These are phyloP conservation scores for Tubulanus polymorphus DNA, from an alignment of 2,888 invertebrate genomes.

Conservation along the genomic window DNA sequence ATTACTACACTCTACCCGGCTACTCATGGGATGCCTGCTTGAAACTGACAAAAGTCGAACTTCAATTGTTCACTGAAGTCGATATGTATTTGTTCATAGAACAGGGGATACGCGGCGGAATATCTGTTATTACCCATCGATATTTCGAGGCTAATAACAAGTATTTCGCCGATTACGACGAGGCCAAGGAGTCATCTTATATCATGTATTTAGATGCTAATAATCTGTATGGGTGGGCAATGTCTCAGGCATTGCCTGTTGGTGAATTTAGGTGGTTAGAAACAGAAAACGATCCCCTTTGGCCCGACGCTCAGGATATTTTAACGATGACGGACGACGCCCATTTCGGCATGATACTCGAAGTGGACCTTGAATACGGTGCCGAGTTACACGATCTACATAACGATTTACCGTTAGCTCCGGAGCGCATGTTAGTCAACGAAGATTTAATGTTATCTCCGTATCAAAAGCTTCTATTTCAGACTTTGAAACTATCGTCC, in stretches of 20 bases:
- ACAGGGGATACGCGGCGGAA: conserved; percentile 18
- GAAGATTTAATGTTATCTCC: no score
- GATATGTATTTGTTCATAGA: conserved; percentile 19
- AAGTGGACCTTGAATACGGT: conserved; percentile 17
- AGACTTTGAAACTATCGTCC: no score
- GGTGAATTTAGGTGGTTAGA: conserved; percentile 33
- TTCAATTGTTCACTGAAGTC: conserved; percentile 17
- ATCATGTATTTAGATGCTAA: background rate
- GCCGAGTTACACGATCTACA: conserved; percentile 11
- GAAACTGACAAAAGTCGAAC: conserved; percentile 14
- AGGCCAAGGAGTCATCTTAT: background rate
- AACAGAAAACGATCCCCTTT: conserved; percentile 12
- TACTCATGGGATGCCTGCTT: conserved; percentile 16
- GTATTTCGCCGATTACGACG: background rate
- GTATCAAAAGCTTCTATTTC: no score
- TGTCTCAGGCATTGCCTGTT: conserved; percentile 26
- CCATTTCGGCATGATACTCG: no score
- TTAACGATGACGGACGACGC: no score
- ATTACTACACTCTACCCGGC: background rate
- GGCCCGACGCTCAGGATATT: no score
- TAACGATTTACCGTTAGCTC: conserved; percentile 16
- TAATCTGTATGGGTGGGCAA: conserved; percentile 1
- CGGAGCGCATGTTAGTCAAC: conserved; percentile 5
- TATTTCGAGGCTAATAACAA: conserved; percentile 9
- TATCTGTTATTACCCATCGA: conserved; percentile 9